A percentile compares a stretch with the other conserved stretches of the same genome.
phyloP scores from a whole-genome alignment of 2,113 vertebrate species.

The Physeter macrocephalus region DNA sequence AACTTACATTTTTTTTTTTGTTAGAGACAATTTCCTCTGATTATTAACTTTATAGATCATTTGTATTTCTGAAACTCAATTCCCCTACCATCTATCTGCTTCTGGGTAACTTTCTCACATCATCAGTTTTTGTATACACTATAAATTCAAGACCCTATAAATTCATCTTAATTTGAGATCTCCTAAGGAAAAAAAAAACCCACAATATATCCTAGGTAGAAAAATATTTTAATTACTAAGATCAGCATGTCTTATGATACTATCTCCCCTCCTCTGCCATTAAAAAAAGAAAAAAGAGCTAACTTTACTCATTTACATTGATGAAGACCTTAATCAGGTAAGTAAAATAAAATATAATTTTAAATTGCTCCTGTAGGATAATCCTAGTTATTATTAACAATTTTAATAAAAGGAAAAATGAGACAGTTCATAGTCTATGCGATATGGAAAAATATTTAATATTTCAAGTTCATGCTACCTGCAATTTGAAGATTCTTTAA shows the following conservation, averaged over 20 bases:
- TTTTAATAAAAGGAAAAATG: conserved; percentile 17
- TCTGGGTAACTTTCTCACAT: neutral
- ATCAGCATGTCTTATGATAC: neutral
- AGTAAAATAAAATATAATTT: neutral
- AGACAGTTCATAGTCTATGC: neutral
- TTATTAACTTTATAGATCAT: neutral
- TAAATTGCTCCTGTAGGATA: neutral
- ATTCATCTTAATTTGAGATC: neutral
- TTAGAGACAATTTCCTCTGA: neutral
- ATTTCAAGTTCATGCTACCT: neutral
- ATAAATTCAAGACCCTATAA: conserved; percentile 24
- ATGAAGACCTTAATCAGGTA: neutral
- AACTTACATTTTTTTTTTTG: neutral
- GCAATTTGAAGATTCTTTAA: neutral
- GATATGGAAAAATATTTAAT: neutral
- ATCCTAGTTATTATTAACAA: neutral
- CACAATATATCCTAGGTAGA: neutral
- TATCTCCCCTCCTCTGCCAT: neutral
- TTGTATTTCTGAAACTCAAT: neutral
- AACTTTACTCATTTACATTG: neutral
- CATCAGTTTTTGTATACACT: neutral
- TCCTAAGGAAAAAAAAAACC: neutral
- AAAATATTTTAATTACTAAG: neutral
- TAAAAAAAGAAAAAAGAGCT: neutral
- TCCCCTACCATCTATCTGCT: neutral